These are phyloP conservation scores for Sturmia bella DNA, from an alignment of 2,888 invertebrate genomes.

Conservation along the genomic window DNA sequence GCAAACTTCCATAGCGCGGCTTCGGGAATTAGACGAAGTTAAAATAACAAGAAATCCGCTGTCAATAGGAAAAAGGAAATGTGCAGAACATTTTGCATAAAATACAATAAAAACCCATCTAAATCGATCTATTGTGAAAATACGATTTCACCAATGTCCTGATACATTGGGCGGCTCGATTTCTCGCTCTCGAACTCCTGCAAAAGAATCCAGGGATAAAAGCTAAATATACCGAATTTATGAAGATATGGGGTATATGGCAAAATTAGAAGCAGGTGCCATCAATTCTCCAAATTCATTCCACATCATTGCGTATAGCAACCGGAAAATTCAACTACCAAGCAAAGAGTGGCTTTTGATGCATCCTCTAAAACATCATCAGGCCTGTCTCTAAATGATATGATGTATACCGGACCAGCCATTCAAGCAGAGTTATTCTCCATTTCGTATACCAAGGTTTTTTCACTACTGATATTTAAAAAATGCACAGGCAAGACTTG, in stretches of 20 bases:
- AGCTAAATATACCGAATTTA: background rate
- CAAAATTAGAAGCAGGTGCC: background rate
- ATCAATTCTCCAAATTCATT: background rate
- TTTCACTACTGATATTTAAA: too few species aligned
- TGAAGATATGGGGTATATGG: slow-evolving; percentile 1
- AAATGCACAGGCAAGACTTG: too few species aligned
- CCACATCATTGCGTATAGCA: background rate
- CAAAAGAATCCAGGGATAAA: background rate
- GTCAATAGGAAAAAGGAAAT: background rate
- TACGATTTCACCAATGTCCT: background rate
- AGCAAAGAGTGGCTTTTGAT: background rate
- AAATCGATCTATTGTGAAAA: background rate
- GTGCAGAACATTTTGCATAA: background rate
- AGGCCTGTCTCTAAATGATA: background rate
- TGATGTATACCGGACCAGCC: background rate
- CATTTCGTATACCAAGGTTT: too few species aligned
- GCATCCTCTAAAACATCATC: background rate
- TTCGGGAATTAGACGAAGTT: background rate
- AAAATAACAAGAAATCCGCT: background rate
- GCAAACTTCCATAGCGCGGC: slow-evolving; percentile 1
- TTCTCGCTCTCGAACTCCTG: too few species aligned
- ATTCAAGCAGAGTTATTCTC: background rate
- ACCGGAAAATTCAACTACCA: too few species aligned
- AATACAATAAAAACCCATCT: background rate
- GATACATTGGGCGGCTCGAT: background rate